A percentile compares a stretch with the other conserved stretches of the same genome.
phyloP scores from a whole-genome alignment of 2,888 invertebrate genomes.

The Lacanobia oleracea region DNA sequence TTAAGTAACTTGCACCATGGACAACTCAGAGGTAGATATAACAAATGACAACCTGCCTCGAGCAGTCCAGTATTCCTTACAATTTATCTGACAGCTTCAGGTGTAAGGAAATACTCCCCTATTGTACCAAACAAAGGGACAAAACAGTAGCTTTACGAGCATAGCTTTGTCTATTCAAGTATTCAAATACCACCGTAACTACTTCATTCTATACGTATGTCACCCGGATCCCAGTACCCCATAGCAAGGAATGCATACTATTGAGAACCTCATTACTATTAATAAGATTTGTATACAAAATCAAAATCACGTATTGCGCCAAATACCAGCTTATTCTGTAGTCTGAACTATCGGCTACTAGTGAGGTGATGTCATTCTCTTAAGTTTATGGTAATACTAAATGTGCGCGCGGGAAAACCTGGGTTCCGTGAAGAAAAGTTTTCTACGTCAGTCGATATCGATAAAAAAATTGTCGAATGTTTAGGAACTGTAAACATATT shows the following conservation, averaged over 20 bases:
- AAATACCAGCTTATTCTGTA: slow-evolving; percentile 53
- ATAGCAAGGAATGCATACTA: slow-evolving; percentile 41
- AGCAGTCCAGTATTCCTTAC: not conserved
- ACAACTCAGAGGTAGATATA: too few relatives aligned
- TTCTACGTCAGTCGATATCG: too few relatives aligned
- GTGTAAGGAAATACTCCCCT: not conserved
- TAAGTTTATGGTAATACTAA: slow-evolving; percentile 38
- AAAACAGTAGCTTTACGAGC: not conserved
- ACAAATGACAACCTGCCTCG: not conserved
- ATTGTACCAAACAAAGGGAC: slow-evolving; percentile 1
- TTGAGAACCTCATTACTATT: slow-evolving; percentile 52
- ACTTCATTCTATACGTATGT: slow-evolving; percentile 12
- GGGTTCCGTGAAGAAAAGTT: too few relatives aligned
- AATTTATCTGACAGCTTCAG: not conserved
- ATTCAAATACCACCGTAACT: slow-evolving; percentile 44
- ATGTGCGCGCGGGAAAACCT: slow-evolving; percentile 14
- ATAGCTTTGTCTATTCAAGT: slow-evolving; percentile 8
- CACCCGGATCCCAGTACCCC: slow-evolving; percentile 41
- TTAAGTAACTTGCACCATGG: not conserved
- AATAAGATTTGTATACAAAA: slow-evolving; percentile 50
- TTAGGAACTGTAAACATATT: too few relatives aligned
- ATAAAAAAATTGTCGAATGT: too few relatives aligned
- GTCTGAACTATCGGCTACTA: slow-evolving; percentile 15
- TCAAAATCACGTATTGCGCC: slow-evolving; percentile 59
- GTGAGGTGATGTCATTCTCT: slow-evolving; percentile 55